Evolutionary conservation across 2,888 invertebrate species (phyloP).

Genomic region (Corythucha ciliata): DNA sequence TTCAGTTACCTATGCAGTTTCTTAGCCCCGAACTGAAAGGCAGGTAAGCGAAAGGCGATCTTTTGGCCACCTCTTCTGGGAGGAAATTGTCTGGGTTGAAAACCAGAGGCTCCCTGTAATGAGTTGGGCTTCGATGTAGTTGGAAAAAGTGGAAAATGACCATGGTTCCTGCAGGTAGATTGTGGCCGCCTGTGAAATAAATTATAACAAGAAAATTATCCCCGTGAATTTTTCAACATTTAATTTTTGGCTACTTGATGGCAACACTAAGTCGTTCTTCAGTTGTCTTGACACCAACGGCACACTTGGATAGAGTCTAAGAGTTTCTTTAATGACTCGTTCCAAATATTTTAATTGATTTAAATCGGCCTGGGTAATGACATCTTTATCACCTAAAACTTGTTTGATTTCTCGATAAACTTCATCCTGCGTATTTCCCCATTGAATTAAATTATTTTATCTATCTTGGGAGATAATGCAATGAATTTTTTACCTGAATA

Average conservation of each 20-base stretch:
- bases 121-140: not conserved
- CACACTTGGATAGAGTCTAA: conserved; percentile 9
- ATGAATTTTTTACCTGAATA: not conserved
- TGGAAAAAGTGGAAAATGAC: not conserved
- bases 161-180: not conserved
- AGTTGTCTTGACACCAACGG: conserved; percentile 5
- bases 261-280: too few species aligned
- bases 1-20: conserved; percentile 14
- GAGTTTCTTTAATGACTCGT: not conserved
- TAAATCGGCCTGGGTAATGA: not conserved
- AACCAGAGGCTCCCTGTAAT: not conserved
- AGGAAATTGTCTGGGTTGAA: conserved; percentile 3
- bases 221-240: not conserved
- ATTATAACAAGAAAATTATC: not conserved
- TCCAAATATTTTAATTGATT: conserved; percentile 10
- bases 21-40: conserved; percentile 6
- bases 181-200: not conserved
- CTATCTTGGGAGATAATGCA: not conserved
- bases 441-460: too few species aligned
- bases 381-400: not conserved
- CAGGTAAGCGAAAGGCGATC: conserved; percentile 5
- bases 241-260: too few species aligned
- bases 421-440: too few species aligned
- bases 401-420: not conserved
- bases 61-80: not conserved